Percentiles rank a stretch among this genome's conserved stretches.
Evolutionary conservation across 2,888 invertebrate species (phyloP).

Genomic region (Clusia tigrina): DNA sequence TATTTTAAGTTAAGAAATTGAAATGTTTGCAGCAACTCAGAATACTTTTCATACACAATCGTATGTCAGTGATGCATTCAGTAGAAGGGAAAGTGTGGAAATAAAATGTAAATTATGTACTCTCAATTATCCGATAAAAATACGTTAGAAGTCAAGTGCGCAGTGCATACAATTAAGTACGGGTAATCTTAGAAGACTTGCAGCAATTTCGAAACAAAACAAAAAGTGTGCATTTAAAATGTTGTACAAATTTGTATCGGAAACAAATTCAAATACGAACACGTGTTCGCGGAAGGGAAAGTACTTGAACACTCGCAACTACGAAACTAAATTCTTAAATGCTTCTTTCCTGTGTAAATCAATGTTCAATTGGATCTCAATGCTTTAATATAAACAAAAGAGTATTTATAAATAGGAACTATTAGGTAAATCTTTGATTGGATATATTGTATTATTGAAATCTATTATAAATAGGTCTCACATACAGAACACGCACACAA

Average conservation of each 20-base stretch:
- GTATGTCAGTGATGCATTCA: too few species aligned
- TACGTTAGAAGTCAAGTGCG: too few species aligned
- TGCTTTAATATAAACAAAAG: conserved; percentile 21
- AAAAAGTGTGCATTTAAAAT: not conserved
- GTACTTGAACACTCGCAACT: conserved; percentile 28
- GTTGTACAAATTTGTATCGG: not conserved
- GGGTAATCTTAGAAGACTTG: not conserved
- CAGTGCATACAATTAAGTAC: not conserved
- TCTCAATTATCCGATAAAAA: too few species aligned
- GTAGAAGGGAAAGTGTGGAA: too few species aligned
- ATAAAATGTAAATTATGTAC: too few species aligned
- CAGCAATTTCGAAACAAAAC: not conserved
- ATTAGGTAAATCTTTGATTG: not conserved
- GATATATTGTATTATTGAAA: not conserved
- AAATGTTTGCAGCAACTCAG: too few species aligned
- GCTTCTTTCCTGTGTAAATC: conserved; percentile 15
- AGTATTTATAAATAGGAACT: conserved; percentile 12
- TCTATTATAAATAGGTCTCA: too few species aligned
- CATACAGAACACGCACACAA: too few species aligned
- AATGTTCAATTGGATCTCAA: conserved; percentile 21
- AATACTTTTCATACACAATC: too few species aligned
- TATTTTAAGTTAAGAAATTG: too few species aligned
- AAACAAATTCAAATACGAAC: conserved; percentile 13
- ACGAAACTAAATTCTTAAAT: conserved; percentile 5
- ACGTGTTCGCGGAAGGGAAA: conserved; percentile 29